A percentile compares a stretch with the other conserved stretches of the same genome.
Evolutionary conservation across 2,113 vertebrate genomes (phyloP).

Genomic region (Ptyas mucosa): DNA sequence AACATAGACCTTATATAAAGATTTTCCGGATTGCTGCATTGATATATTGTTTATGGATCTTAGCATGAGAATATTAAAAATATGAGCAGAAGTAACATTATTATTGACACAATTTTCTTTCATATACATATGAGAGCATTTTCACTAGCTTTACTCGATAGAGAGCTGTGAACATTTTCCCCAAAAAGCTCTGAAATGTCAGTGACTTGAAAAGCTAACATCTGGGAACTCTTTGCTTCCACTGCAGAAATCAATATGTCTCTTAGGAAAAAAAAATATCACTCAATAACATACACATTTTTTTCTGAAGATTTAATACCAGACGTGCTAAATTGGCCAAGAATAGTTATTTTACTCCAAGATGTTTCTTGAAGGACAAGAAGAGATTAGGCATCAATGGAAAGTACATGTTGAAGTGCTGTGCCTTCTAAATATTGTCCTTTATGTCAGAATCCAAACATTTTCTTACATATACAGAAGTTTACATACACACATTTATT

Average conservation of each 20-base stretch:
- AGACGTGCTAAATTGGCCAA: slow-evolving; percentile 54
- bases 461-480: background rate
- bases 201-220: slow-evolving; percentile 37
- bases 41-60: background rate
- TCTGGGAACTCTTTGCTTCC: slow-evolving; percentile 48
- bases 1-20: background rate
- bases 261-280: slow-evolving; percentile 31
- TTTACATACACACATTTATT: slow-evolving; percentile 34
- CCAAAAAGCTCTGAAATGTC: slow-evolving; percentile 40
- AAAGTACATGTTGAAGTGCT: slow-evolving; percentile 42
- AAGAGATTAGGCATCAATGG: slow-evolving; percentile 43
- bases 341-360: slow-evolving; percentile 56
- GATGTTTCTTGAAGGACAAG: slow-evolving; percentile 43
- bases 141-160: slow-evolving; percentile 31
- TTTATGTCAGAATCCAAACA: slow-evolving; percentile 25
- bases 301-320: slow-evolving; percentile 53
- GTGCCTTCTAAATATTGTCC: slow-evolving; percentile 50
- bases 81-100: background rate
- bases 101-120: background rate
- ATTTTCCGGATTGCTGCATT: background rate
- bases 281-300: slow-evolving; percentile 22
- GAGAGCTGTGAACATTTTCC: background rate
- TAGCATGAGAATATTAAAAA: slow-evolving; percentile 3
- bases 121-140: background rate
- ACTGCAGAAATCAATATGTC: slow-evolving; percentile 37